These are phyloP conservation scores for Trichacis sp. DNA, from an alignment of 2,888 invertebrate genomes.

Conservation along the genomic window DNA sequence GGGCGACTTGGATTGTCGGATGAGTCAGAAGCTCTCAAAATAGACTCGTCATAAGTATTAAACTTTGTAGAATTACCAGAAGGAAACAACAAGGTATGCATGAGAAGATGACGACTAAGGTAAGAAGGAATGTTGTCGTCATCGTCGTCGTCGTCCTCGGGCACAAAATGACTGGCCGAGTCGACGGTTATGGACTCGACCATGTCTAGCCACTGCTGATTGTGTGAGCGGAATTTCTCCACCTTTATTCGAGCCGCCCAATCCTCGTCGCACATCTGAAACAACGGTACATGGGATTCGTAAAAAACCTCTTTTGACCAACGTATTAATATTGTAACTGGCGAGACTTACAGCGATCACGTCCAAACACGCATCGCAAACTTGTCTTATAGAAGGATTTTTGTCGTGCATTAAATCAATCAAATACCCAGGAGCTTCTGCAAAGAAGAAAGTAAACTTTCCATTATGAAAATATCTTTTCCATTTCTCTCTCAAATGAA, in stretches of 20 bases:
- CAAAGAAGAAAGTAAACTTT: conserved; percentile 48
- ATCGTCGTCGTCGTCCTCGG: conserved; percentile 72
- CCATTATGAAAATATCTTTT: conserved; percentile 19
- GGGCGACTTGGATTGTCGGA: conserved; percentile 69
- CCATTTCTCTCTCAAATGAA: too few species aligned
- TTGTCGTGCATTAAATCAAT: conserved; percentile 98
- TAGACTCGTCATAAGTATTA: conserved; percentile 59
- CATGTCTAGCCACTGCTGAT: conserved; percentile 98
- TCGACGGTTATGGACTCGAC: conserved; percentile 81
- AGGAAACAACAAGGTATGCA: conserved; percentile 72
- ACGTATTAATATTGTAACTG: too few species aligned
- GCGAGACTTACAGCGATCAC: conserved; percentile 88
- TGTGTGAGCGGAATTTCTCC: conserved; percentile 97
- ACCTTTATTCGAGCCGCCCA: conserved; percentile 95
- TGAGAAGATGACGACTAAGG: conserved; percentile 80
- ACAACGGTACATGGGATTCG: too few species aligned
- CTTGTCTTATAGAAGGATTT: conserved; percentile 91
- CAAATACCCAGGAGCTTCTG: conserved; percentile 94
- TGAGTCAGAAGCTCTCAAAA: conserved; percentile 60
- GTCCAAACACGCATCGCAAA: conserved; percentile 95
- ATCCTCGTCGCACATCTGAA: conserved; percentile 81
- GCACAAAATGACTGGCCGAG: conserved; percentile 66
- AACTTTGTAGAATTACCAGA: conserved; percentile 64
- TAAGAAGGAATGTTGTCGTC: conserved; percentile 80
- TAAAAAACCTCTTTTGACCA: too few species aligned